phyloP scores from a whole-genome alignment of 2,797 vertebrate genomes.

The Mormyrus hasselquistii region DNA sequence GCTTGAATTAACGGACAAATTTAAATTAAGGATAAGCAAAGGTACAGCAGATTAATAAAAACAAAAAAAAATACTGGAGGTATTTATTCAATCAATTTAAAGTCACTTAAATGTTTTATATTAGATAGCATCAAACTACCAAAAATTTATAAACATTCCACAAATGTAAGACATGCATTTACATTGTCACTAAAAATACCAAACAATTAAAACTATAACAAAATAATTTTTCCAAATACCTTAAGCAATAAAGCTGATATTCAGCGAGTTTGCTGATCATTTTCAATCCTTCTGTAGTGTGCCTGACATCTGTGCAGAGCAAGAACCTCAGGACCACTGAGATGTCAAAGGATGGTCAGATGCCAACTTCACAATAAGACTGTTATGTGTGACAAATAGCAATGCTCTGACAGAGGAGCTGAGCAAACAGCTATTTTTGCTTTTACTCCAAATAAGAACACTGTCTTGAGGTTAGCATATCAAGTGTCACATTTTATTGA shows the following conservation, averaged over 20 bases:
- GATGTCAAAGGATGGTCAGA: conserved; percentile 7
- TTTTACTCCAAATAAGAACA: conserved; percentile 47
- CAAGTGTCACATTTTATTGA: conserved; percentile 45
- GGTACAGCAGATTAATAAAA: not conserved
- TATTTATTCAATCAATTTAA: not conserved
- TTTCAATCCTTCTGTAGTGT: not conserved
- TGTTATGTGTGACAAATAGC: conserved; percentile 6
- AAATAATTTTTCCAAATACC: not conserved
- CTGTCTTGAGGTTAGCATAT: conserved; percentile 37
- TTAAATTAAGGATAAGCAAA: not conserved
- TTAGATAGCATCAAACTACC: not conserved
- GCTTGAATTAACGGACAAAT: not conserved
- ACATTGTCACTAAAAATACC: not conserved
- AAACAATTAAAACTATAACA: not conserved
- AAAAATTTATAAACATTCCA: not conserved
- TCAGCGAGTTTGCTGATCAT: not conserved
- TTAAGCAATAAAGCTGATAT: not conserved
- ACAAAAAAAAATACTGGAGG: not conserved
- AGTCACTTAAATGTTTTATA: not conserved
- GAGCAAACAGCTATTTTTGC: conserved; percentile 57
- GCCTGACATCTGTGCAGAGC: not conserved
- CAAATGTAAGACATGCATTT: not conserved
- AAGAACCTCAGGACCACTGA: not conserved
- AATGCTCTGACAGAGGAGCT: conserved; percentile 44
- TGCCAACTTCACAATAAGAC: conserved; percentile 6